phyloP scores from a whole-genome alignment of 2,797 vertebrate species.

The Spea hammondii region DNA sequence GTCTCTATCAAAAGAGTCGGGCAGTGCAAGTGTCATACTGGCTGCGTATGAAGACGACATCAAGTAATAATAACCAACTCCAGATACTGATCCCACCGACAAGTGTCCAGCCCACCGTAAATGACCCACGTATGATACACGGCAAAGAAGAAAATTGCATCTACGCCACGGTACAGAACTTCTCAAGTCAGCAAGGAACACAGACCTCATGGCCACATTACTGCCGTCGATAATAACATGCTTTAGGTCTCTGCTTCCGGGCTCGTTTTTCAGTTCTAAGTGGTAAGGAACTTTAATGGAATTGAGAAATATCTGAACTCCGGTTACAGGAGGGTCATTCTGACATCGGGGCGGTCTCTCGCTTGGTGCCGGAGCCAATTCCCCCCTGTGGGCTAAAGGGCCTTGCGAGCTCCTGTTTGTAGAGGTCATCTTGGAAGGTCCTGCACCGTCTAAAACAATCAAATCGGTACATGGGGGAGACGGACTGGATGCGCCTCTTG shows the following conservation, averaged over 20 bases:
- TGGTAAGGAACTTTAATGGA: slow-evolving; percentile 84
- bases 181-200: background rate
- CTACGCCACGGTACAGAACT: too few relatives aligned
- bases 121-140: too few relatives aligned
- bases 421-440: slow-evolving; percentile 60
- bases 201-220: slow-evolving; percentile 96
- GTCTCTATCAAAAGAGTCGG: too few relatives aligned
- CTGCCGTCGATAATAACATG: slow-evolving; percentile 95
- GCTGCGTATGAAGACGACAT: too few relatives aligned
- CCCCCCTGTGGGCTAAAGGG: background rate
- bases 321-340: slow-evolving; percentile 74
- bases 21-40: too few relatives aligned
- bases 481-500: slow-evolving; percentile 73
- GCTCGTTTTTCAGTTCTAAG: slow-evolving; percentile 86
- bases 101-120: too few relatives aligned
- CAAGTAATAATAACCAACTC: too few relatives aligned
- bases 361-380: background rate
- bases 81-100: too few relatives aligned
- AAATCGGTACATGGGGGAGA: slow-evolving; percentile 61
- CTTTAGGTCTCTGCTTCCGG: slow-evolving; percentile 76
- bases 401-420: slow-evolving; percentile 43
- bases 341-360: slow-evolving; percentile 40
- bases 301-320: slow-evolving; percentile 86
- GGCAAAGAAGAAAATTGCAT: too few relatives aligned
- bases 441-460: slow-evolving; percentile 48